Base-by-base conservation (phyloP, 1,140 invertebrate species). In the Procambarus clarkii region DNA sequence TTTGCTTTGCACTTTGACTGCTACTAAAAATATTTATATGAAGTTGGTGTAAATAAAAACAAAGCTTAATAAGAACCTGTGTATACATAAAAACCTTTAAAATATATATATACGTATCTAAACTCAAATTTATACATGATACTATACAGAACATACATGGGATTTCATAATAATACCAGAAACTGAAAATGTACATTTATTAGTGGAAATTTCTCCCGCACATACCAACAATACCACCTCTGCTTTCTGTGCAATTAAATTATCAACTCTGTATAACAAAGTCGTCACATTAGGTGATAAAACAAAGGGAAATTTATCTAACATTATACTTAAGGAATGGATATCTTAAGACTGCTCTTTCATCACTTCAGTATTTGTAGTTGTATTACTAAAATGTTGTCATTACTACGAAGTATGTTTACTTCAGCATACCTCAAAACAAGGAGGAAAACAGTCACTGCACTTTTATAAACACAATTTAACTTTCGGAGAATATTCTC, bases 151-250 rank as follows among this genome's bases (percentile, higher is more conserved):
- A 64, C 2, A 64, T 64, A 64, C 15, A 15, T 9, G n/a, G 69
- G 24, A n/a, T 71, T 64, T 64, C 60, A 18, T 8, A 64, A 71
- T 24, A 71, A 71, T 71, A 71, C 69, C 18, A 71, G 9, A n/a
- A n/a, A 71, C 50, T 24, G 21, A 71, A 71, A 71, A 71, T 71
- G 69, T 71, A 71, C 69, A 71, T 71, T 71, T 71, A 71, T 71
- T 71, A 71, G 69, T 71, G 69, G 69, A 71, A 71, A 71, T 71
- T 71, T 71, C 69, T 71, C 18, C 69, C 24, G 69, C 69, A 71
- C n/a, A 71, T 34, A 24, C 69, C 69, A 71, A 71, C 69, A 71
- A 71, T 71, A 71, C 69, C 69, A 71, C 69, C 21, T 71, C 69
- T 71, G 69, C 69, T 71, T 71, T 71, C 69, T 71, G 69, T 11